Evolutionary conservation across 2,797 vertebrate species (phyloP), one percentile per base, ranked within the genome.

Genomic region (Acrossocheilus wenchowensis): DNA sequence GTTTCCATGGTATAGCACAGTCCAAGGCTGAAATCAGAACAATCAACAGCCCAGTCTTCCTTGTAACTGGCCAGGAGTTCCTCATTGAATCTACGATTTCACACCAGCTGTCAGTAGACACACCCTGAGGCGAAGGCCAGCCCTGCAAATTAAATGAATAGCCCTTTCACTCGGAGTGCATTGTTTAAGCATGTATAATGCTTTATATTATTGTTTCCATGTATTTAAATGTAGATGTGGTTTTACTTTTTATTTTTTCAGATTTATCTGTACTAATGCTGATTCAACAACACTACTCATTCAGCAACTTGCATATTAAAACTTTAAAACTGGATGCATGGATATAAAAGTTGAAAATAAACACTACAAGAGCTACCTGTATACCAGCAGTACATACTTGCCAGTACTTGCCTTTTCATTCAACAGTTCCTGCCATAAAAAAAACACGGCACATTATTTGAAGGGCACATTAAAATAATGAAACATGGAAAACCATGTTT

Each of bases 1-100:
- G 90, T 34, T 0, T 91, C 84, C 93, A 94, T 94, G 80, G 39
- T 41, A 30, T 15, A 6, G 23, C 57, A 68, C 85, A 48, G 30
- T 60, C 78, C 34, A 36, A 48, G 11, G 15, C 30, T 17, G 34
- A 19, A 50, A 30, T 43, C 17, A 34, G 23, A 57, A 43, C 64
- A 7, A 41, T 15, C 30, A 41, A 21, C 48, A 75, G 3, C 4
- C 30, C 2, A 6, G 43, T 74, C 6, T 52, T 80, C 39, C 14
- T 23, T 39, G 43, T n/a, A 69, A 43, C 26, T 57, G 50, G 17
- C 66, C 2, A 45, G 39, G 41, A 50, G 57, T 86, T 81, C 41
- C 84, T 75, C 45, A 21, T 10, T 78, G 57, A 48, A 75, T 48
- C 19, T 30, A 30, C 30, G 30, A 6, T 1, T 48, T 52, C 11